Base-by-base conservation (phyloP, 2,797 vertebrate species). In the Galagoides demidoff region DNA sequence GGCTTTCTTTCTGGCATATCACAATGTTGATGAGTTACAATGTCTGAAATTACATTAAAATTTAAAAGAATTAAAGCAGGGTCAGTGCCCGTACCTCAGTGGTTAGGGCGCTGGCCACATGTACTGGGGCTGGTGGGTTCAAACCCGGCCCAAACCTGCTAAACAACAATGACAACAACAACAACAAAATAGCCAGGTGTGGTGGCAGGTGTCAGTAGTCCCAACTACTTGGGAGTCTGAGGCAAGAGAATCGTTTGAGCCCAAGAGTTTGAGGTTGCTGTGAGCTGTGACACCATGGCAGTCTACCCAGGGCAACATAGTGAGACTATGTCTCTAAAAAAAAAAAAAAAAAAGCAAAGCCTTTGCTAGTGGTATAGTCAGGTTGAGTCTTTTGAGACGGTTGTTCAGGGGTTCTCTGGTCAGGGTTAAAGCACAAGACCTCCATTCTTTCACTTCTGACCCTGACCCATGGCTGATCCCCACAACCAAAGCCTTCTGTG, bases 41-140 rank as follows among this genome's bases (percentile, higher is more conserved):
- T 85, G 96, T 97, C 97, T 98, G 95, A 98, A 99, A 99, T 98
- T 95, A 98, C 98, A 96, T 97, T 94, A 79, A 43, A 95, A 90
- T 97, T 97, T 52, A 52, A 52, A 17, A 52, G 14, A 52, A 16
- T 52, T 52, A 52, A 52, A 52, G 49, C 49, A 52, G 49, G 49
- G 14, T 52, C 1, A 13, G 49, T 4, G 14, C 14, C 14, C 4
- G 14, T 16, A 52, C 14, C 49, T 52, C 49, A 52, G 14, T 52
- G 49, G 49, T 52, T 52, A 16, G 12, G 49, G 49, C 17, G 49
- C 49, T 52, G 49, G 14, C 49, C 49, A 52, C 49, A 52, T 17
- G 14, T 14, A 52, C 49, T 52, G 49, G 49, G 49, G 49, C 49
- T 52, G 49, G 49, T 5, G 14, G 14, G 14, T 52, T 52, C 1